Evolutionary conservation across 2,888 invertebrate genomes (phyloP), one percentile per base, ranked within the genome.

Genomic region (Limnephilus lunatus): DNA sequence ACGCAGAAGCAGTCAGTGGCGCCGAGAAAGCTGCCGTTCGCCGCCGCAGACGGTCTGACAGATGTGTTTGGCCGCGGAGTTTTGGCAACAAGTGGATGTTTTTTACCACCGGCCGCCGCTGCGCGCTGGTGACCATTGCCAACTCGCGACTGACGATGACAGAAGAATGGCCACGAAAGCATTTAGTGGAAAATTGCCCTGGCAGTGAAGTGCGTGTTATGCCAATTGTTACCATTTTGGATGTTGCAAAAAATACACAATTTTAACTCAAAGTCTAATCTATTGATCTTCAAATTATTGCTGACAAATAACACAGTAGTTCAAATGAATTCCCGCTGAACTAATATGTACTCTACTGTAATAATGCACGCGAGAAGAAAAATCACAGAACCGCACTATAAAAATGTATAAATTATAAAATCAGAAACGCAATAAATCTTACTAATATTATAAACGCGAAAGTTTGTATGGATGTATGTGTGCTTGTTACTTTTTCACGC

Each of bases 91-190:
- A 44, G 30, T 11, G 31, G n/a, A 83, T 90, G n/a, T 88, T 30
- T 89, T 81, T 89, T 39, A n/a, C 89, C 68, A 83, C 83, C 80
- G 32, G 3, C 88, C 68, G 68, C 68, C 68, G 30, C 25, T n/a
- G 14, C 32, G 7, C 11, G 44, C 87, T 53, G 19, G 25, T 30
- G 39, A 48, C 53, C 14, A 25, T 2, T 53, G 90, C 90, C 90
- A 90, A 90, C 44, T 39, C n/a, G 83, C 44, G 30, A 32, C 48
- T 31, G 53, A n/a, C 83, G 90, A 83, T 83, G 90, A 90, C 90
- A 90, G 90, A 90, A 83, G 83, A 32, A 90, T 48, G 31, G 30
- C n/a, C 81, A 25, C 87, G 31, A 87, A 53, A 68, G 87, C 87
- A 31, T 68, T 87, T 32, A 87, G 53, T 87, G 87, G 87, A 87